phyloP scores from a whole-genome alignment of 2,888 invertebrate species.

The Fragum whitleyi region DNA sequence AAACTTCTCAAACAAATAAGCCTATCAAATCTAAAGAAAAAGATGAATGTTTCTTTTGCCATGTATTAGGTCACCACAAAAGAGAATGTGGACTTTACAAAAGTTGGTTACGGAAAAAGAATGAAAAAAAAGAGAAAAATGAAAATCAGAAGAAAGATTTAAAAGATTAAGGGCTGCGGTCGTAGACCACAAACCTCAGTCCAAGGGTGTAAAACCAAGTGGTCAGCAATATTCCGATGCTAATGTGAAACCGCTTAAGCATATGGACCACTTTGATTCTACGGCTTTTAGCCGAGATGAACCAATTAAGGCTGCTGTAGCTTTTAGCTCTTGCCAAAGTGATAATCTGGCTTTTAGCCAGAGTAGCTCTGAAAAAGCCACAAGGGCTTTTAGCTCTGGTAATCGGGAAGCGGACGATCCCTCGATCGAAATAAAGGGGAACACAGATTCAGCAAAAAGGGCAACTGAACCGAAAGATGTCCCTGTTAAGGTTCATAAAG shows the following conservation, averaged over 20 bases:
- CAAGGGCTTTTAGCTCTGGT: neutral
- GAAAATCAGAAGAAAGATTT: neutral
- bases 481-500: neutral
- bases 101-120: no score
- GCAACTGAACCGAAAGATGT: neutral
- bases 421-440: neutral
- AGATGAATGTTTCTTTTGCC: conserved; percentile 17
- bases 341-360: neutral
- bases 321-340: neutral
- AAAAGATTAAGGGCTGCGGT: conserved; percentile 25
- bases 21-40: neutral
- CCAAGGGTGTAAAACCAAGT: neutral
- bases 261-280: no score
- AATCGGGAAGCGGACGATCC: neutral
- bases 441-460: neutral
- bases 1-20: no score
- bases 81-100: no score
- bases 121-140: no score
- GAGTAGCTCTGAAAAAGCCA: neutral
- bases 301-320: no score
- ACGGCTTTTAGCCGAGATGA: no score
- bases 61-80: neutral
- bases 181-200: neutral
- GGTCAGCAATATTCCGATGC: neutral
- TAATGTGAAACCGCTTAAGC: neutral